Percentiles rank a stretch among this genome's conserved stretches.
Conservation (phyloP, 2,797 vertebrate genomes). For the Sebastes kiyomatsui region DNA sequence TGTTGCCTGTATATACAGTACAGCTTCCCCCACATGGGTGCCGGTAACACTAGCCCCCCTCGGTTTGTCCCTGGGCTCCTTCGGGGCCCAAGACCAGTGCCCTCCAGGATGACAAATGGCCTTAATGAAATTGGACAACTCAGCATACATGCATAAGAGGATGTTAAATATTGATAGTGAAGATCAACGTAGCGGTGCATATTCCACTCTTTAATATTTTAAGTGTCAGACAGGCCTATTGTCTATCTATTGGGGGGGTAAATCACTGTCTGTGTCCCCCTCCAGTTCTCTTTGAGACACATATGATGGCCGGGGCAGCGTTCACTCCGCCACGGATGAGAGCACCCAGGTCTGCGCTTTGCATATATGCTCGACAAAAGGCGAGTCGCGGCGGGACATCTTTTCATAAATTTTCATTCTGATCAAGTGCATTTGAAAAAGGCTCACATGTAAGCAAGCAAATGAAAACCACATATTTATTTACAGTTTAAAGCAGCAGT, state of each 20-base stretch:
- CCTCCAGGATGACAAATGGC: constrained; percentile 92
- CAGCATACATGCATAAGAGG: constrained; percentile 98
- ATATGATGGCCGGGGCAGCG: constrained; percentile 57
- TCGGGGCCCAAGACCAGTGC: constrained; percentile 87
- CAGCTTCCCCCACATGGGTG: constrained; percentile 20
- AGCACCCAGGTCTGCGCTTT: constrained; percentile 66
- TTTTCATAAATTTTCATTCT: constrained; percentile 63
- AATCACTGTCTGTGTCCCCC: constrained; percentile 69
- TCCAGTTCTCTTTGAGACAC: constrained; percentile 51
- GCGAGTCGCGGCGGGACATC: constrained; percentile 19
- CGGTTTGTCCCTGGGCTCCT: constrained; percentile 84
- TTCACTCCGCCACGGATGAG: constrained; percentile 62
- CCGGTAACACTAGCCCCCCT: constrained; percentile 51
- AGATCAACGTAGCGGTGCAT: constrained; percentile 90
- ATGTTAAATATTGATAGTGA: constrained; percentile 99
- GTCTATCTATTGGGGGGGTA: constrained; percentile 76
- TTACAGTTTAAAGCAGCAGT: neutral
- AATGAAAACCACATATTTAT: constrained; percentile 66
- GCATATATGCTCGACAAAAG: constrained; percentile 68
- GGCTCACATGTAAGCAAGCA: constrained; percentile 26
- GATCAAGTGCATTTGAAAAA: constrained; percentile 29
- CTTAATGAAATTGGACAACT: constrained; percentile 99
- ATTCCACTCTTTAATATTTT: constrained; percentile 97
- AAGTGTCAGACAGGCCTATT: constrained; percentile 86
- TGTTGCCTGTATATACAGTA: constrained; percentile 6